phyloP scores from a whole-genome alignment of 2,797 vertebrate species.

The Lepus townsendii region DNA sequence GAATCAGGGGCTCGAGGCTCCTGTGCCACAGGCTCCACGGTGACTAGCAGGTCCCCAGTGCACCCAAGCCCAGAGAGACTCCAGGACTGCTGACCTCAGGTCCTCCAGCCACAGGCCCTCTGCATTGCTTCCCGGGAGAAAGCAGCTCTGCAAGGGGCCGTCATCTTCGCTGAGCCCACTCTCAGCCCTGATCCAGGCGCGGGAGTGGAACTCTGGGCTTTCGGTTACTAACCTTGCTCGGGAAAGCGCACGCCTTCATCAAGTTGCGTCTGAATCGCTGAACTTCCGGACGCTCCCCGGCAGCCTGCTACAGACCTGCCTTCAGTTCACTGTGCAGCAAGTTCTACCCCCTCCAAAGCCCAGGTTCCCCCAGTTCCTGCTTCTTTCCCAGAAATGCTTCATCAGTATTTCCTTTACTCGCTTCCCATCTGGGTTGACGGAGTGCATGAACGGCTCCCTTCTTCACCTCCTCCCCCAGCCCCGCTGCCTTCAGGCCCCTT shows the following conservation, averaged over 20 bases:
- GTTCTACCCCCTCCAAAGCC: neutral
- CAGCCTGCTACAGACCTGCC: neutral
- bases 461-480: neutral
- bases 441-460: neutral
- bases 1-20: neutral
- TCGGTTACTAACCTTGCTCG: neutral
- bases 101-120: rapidly evolving
- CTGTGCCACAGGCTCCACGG: neutral
- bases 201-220: neutral
- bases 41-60: neutral
- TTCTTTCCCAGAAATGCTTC: constrained; percentile 22
- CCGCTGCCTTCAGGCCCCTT: neutral
- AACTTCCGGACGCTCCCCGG: neutral
- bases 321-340: neutral
- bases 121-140: neutral
- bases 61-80: neutral
- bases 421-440: neutral
- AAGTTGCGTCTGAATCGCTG: neutral
- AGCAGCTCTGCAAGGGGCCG: rapidly evolving
- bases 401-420: neutral
- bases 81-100: neutral
- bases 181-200: neutral
- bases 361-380: neutral
- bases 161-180: neutral
- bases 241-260: neutral